Conservation (phyloP, 2,888 invertebrate genomes). For the Sthenelais limicola region DNA sequence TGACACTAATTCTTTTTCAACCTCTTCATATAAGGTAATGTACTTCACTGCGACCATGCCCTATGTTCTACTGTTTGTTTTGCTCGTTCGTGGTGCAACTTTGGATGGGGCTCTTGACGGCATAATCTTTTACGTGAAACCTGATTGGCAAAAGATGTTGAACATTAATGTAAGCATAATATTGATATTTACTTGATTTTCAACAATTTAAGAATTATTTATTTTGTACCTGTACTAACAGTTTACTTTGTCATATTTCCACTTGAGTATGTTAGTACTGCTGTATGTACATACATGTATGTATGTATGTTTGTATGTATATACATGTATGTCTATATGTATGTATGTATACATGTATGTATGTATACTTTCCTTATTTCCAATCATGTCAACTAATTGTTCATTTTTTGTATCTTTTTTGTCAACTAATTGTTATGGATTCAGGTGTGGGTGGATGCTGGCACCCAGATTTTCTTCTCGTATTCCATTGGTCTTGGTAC, state of each 20-base stretch:
- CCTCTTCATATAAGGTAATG: slow-evolving; percentile 59
- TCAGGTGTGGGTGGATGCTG: slow-evolving; percentile 50
- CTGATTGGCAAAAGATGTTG: slow-evolving; percentile 79
- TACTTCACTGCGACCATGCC: slow-evolving; percentile 68
- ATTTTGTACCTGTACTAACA: too few species aligned
- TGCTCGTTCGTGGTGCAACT: slow-evolving; percentile 62
- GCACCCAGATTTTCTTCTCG: slow-evolving; percentile 78
- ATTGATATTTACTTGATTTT: too few species aligned
- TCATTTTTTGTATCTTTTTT: background rate
- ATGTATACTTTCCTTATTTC: background rate
- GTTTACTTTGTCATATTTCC: too few species aligned
- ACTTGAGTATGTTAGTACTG: background rate
- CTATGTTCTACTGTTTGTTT: slow-evolving; percentile 65
- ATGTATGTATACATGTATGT: slow-evolving; percentile 1
- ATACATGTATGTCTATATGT: background rate
- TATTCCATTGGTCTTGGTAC: slow-evolving; percentile 78
- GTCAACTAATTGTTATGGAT: too few species aligned
- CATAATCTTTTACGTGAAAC: slow-evolving; percentile 81
- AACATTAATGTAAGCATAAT: slow-evolving; percentile 77
- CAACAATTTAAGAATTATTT: too few species aligned
- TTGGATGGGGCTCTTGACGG: slow-evolving; percentile 80
- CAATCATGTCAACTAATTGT: background rate
- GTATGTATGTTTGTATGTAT: slow-evolving; percentile 2
- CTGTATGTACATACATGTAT: background rate
- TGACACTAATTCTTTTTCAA: background rate